A percentile compares a stretch with the other conserved stretches of the same genome.
Evolutionary conservation across 1,140 invertebrate genomes (phyloP).

Genomic region (Pogonomyrmex barbatus): DNA sequence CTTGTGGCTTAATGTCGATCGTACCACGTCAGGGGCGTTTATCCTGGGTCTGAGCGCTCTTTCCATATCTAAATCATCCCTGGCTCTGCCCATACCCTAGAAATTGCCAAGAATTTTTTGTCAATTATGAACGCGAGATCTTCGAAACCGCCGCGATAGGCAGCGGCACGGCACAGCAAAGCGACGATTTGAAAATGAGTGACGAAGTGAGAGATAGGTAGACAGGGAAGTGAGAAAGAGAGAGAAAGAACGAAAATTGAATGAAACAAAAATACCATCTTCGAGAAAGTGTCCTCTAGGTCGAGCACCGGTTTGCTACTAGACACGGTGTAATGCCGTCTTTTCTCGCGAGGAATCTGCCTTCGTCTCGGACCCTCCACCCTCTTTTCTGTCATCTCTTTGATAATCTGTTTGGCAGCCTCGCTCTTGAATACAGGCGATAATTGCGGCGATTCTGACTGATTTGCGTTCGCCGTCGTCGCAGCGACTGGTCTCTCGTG

Average conservation of each 20-base stretch:
- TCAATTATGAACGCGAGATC: not conserved
- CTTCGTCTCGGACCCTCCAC: slow-evolving; percentile 85
- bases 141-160: not conserved
- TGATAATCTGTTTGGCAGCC: slow-evolving; percentile 93
- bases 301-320: slow-evolving; percentile 87
- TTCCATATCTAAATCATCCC: slow-evolving; percentile 95
- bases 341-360: slow-evolving; percentile 92
- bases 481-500: slow-evolving; percentile 22
- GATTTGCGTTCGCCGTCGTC: slow-evolving; percentile 62
- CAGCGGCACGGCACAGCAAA: slow-evolving; percentile 4
- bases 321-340: slow-evolving; percentile 95
- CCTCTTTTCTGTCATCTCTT: slow-evolving; percentile 90
- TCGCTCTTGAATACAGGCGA: slow-evolving; percentile 93
- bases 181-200: not conserved
- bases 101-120: slow-evolving; percentile 41
- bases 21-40: slow-evolving; percentile 93
- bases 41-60: slow-evolving; percentile 90
- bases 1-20: slow-evolving; percentile 90
- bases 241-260: slow-evolving; percentile 45
- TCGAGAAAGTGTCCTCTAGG: slow-evolving; percentile 81
- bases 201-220: slow-evolving; percentile 1
- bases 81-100: slow-evolving; percentile 88
- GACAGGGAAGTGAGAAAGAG: not conserved
- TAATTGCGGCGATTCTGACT: slow-evolving; percentile 76
- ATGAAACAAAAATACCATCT: slow-evolving; percentile 80